Conservation (phyloP, 2,888 invertebrate genomes). For the Tipula vernalis region DNA sequence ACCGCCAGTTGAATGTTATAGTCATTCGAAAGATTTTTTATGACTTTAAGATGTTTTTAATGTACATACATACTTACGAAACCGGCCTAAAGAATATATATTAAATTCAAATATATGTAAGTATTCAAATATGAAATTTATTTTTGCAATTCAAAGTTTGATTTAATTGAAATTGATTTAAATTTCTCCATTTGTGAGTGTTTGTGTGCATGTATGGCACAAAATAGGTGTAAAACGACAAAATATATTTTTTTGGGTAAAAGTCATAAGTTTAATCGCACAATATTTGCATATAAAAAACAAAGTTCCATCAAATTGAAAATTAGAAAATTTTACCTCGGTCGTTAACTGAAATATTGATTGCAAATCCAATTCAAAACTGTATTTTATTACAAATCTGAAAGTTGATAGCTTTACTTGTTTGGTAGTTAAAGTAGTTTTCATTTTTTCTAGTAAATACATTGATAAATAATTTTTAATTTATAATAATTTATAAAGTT, state of each 20-base stretch:
- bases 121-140: no score
- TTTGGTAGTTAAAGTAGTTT: not conserved
- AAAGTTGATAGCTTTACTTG: not conserved
- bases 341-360: not conserved
- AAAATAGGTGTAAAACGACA: not conserved
- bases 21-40: not conserved
- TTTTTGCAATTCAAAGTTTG: not conserved
- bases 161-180: not conserved
- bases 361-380: not conserved
- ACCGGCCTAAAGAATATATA: no score
- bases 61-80: not conserved
- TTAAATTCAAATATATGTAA: no score
- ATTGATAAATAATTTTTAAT: no score
- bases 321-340: not conserved
- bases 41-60: not conserved
- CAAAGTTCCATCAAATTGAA: not conserved
- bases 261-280: not conserved
- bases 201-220: no score
- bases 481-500: no score
- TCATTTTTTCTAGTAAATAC: no score
- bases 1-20: not conserved
- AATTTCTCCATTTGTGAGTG: not conserved
- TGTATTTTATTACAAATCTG: not conserved
- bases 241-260: not conserved
- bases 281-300: not conserved